Conservation (phyloP, 2,797 vertebrate genomes). For the Malurus leucopterus region DNA sequence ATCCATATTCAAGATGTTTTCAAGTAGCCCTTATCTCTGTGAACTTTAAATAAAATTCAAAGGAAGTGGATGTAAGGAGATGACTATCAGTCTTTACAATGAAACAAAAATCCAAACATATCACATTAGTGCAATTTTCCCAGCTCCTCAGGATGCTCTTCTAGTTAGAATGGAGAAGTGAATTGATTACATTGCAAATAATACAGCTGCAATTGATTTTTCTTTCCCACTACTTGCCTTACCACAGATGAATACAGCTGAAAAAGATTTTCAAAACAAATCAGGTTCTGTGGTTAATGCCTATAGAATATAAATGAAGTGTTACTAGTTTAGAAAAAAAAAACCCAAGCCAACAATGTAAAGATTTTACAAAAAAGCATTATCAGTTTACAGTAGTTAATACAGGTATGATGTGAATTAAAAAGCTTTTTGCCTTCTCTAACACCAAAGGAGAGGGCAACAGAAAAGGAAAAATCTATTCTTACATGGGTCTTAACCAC, state of each 20-base stretch:
- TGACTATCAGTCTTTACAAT: neutral
- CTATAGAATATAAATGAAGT: constrained; percentile 30
- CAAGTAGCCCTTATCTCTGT: neutral
- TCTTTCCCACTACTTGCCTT: constrained; percentile 1
- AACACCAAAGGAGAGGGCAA: neutral
- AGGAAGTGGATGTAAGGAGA: neutral
- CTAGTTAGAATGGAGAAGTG: constrained; percentile 29
- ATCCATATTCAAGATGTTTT: neutral
- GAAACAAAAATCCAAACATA: neutral
- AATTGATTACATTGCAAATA: constrained; percentile 58
- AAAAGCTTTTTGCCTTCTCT: neutral
- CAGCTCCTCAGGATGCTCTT: constrained; percentile 31
- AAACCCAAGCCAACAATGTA: neutral
- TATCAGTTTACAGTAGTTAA: neutral
- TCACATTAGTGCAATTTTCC: constrained; percentile 23
- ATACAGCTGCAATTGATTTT: constrained; percentile 53
- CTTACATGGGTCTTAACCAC: neutral
- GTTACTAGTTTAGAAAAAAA: neutral
- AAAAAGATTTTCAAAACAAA: constrained; percentile 53
- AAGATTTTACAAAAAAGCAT: neutral
- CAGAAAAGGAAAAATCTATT: neutral
- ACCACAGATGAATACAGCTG: constrained; percentile 18
- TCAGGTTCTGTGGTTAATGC: neutral
- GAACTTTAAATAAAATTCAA: constrained; percentile 8
- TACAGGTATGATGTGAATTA: neutral